Conservation (phyloP, 2,888 invertebrate genomes). For the Tipula vernalis region DNA sequence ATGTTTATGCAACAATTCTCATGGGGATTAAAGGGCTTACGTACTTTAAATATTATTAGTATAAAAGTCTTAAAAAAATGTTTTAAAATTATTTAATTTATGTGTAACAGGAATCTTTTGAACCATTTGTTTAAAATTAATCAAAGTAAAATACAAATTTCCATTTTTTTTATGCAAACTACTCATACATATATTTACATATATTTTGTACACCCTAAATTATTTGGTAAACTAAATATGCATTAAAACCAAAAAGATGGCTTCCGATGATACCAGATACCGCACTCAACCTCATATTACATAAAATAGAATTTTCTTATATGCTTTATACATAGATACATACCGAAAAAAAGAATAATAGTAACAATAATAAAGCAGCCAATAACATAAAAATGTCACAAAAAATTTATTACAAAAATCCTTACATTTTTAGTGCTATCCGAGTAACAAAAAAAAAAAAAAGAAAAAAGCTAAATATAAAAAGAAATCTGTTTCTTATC, state of each 20-base stretch:
- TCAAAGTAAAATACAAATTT: not conserved
- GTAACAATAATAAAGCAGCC: not conserved
- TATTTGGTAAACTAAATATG: not conserved
- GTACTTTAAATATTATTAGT: not conserved
- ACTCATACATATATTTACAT: not conserved
- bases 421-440: not conserved
- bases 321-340: not conserved
- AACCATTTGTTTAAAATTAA: not conserved
- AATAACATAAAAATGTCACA: constrained; percentile 4
- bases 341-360: not conserved
- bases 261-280: not conserved
- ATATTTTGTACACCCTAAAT: not conserved
- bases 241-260: not conserved
- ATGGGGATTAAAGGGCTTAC: not conserved
- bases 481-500: constrained; percentile 4
- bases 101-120: not conserved
- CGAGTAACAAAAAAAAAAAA: not conserved
- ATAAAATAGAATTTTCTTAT: not conserved
- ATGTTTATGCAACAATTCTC: not conserved
- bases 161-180: not conserved
- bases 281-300: not conserved
- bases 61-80: not conserved
- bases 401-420: not conserved
- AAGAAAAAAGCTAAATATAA: not conserved
- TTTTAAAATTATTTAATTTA: not conserved